phyloP scores from a whole-genome alignment of 2,888 invertebrate genomes.

The Andrena bicolor region DNA sequence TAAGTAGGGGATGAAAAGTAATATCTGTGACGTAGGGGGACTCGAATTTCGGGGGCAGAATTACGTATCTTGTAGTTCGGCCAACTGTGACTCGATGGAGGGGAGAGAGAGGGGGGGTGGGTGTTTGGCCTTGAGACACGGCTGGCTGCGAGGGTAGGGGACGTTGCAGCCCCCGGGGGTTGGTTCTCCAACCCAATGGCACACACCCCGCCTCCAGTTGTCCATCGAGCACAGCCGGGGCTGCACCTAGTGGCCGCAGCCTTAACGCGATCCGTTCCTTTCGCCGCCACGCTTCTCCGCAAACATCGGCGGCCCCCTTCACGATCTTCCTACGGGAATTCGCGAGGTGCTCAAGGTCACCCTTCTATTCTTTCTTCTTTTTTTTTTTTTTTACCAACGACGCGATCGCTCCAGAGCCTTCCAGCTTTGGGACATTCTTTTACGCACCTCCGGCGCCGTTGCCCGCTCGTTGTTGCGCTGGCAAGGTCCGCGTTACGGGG shows the following conservation, averaged over 20 bases:
- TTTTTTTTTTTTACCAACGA: not conserved
- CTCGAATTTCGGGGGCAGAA: conserved; percentile 15
- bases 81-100: not conserved
- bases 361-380: not conserved
- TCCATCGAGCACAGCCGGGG: conserved; percentile 73
- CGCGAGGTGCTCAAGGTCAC: conserved; percentile 1
- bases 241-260: conserved; percentile 61
- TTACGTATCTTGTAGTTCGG: conserved; percentile 12
- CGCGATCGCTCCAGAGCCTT: not conserved
- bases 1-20: not conserved
- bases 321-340: not conserved
- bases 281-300: conserved; percentile 32
- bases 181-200: conserved; percentile 67
- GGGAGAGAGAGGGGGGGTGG: conserved; percentile 24
- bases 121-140: conserved; percentile 74
- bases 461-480: not conserved
- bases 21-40: not conserved
- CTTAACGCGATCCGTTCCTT: conserved; percentile 32
- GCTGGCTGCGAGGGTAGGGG: conserved; percentile 66
- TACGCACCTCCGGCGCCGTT: not conserved
- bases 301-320: not conserved
- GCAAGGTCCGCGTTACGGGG: not conserved
- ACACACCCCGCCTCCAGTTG: conserved; percentile 70
- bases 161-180: conserved; percentile 74
- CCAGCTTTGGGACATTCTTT: not conserved